Evolutionary conservation across 1,140 invertebrate genomes (phyloP).

Genomic region (Arion vulgaris): DNA sequence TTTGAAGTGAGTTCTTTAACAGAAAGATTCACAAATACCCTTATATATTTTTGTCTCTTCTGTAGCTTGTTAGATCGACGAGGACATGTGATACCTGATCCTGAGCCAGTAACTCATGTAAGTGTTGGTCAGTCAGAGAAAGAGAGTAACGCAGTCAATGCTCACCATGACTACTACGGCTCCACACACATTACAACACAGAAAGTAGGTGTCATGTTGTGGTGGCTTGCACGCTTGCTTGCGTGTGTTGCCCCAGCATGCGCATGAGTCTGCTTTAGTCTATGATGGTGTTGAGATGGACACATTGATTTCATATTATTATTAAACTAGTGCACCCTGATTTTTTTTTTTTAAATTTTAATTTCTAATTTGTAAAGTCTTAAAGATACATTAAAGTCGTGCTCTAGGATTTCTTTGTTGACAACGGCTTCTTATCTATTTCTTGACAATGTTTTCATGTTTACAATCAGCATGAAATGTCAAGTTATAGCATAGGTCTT

Average conservation of each 20-base stretch:
- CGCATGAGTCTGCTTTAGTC: not conserved
- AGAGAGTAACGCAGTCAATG: slow-evolving; percentile 62
- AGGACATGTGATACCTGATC: slow-evolving; percentile 65
- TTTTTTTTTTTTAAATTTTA: no score
- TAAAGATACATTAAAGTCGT: no score
- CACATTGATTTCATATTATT: not conserved
- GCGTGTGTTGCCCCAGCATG: not conserved
- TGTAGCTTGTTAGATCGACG: slow-evolving; percentile 67
- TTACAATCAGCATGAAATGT: no score
- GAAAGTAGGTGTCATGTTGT: slow-evolving; percentile 51
- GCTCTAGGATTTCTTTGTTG: no score
- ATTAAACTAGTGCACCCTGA: not conserved
- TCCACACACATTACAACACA: slow-evolving; percentile 63
- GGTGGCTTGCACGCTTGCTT: not conserved
- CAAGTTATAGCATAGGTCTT: no score
- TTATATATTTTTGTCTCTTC: no score
- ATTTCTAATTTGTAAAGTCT: no score
- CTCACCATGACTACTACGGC: slow-evolving; percentile 68
- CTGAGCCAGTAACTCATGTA: slow-evolving; percentile 51
- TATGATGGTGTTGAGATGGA: not conserved
- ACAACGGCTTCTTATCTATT: no score
- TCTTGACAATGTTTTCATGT: no score
- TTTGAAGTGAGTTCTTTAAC: no score
- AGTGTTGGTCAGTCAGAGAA: slow-evolving; percentile 46
- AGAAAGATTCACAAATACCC: no score